phyloP scores from a whole-genome alignment of 2,113 vertebrate species.

The Prietella phreatophila region DNA sequence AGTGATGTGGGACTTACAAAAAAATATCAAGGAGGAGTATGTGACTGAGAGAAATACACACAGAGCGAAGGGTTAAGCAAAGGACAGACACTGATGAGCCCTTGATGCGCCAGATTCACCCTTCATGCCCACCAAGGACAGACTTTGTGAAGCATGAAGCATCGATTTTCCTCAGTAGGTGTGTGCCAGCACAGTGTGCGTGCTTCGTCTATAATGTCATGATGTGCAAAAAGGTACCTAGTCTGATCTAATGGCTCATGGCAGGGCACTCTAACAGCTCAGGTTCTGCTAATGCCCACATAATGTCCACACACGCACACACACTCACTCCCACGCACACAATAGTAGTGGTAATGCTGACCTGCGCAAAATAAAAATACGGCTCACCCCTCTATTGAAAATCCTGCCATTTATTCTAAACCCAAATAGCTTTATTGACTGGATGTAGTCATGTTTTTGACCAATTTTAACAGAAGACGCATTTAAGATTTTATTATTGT shows the following conservation, averaged over 20 bases:
- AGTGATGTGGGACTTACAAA: neutral
- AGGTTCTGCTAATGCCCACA: slow-evolving; percentile 18
- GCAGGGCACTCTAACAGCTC: slow-evolving; percentile 19
- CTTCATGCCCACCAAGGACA: slow-evolving; percentile 45
- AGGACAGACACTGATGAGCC: slow-evolving; percentile 35
- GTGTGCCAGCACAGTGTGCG: slow-evolving; percentile 2
- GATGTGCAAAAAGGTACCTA: slow-evolving; percentile 26
- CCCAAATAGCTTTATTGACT: slow-evolving; percentile 59
- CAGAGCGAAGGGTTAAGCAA: slow-evolving; percentile 1
- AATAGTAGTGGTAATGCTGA: slow-evolving; percentile 9
- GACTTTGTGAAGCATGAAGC: slow-evolving; percentile 39
- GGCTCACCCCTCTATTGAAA: slow-evolving; percentile 42
- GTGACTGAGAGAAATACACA: neutral
- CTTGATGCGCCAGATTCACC: slow-evolving; percentile 29
- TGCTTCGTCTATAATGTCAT: neutral
- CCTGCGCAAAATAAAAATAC: neutral
- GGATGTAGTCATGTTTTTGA: slow-evolving; percentile 37
- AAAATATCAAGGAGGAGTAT: neutral
- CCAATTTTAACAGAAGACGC: slow-evolving; percentile 45
- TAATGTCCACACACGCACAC: slow-evolving; percentile 19
- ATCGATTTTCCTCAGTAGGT: slow-evolving; percentile 34
- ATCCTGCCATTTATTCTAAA: slow-evolving; percentile 46
- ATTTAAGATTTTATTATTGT: slow-evolving; percentile 23
- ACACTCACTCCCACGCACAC: neutral
- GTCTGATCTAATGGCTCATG: slow-evolving; percentile 39